Evolutionary conservation across 1,140 invertebrate species (phyloP).

Genomic region (honey bee (Apis mellifera)): Amel_HAv3.1 CM009944.2:8458501-8459000

Average conservation of each 20-base stretch:
- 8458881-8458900: background rate
- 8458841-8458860: background rate
- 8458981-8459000: background rate
- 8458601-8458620: too few species aligned
- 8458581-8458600: too few species aligned
- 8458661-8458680: too few species aligned
- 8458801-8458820: constrained; percentile 37
- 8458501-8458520: background rate
- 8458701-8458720: too few species aligned
- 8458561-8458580: background rate
- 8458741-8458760: constrained; percentile 24
- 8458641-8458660: too few species aligned
- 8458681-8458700: too few species aligned
- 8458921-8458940: background rate
- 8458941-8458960: background rate
- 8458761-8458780: constrained; percentile 2
- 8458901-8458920: background rate
- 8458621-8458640: too few species aligned
- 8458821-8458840: background rate
- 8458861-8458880: too few species aligned
- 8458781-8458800: constrained; percentile 28
- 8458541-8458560: background rate
- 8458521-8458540: background rate
- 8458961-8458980: too few species aligned
- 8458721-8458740: background rate